Evolutionary conservation across 2,797 vertebrate genomes (phyloP).

Genomic region (Sphenopsis melanotis): DNA sequence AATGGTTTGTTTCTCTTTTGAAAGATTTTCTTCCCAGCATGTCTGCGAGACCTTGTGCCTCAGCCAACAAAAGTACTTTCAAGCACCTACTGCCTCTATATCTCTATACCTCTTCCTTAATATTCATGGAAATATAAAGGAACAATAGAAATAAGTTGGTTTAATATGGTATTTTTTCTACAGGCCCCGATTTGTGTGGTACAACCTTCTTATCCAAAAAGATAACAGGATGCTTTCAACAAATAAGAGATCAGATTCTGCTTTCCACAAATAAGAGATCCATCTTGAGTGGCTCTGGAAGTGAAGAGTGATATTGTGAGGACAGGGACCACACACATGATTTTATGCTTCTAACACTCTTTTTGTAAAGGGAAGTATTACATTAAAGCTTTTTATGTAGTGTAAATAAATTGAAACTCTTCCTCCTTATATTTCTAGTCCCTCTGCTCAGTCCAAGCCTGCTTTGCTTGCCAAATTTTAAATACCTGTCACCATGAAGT

Average conservation of each 20-base stretch:
- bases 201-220: not conserved
- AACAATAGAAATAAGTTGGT: not conserved
- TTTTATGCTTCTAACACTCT: not conserved
- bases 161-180: not conserved
- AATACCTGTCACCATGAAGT: constrained; percentile 32
- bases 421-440: not conserved
- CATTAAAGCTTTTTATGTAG: not conserved
- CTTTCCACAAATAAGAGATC: not conserved
- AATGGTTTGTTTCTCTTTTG: not conserved
- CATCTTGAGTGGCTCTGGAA: not conserved
- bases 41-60: not conserved
- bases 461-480: constrained; percentile 25
- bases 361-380: not conserved
- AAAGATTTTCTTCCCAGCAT: not conserved
- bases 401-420: not conserved
- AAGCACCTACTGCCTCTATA: not conserved
- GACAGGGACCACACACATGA: not conserved
- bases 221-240: not conserved
- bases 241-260: not conserved
- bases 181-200: too few relatives aligned
- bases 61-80: not conserved
- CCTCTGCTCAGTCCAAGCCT: not conserved
- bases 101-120: not conserved
- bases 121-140: not conserved
- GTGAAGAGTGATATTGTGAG: not conserved